Conservation (phyloP, 2,797 vertebrate species). For the Acomys russatus region DNA sequence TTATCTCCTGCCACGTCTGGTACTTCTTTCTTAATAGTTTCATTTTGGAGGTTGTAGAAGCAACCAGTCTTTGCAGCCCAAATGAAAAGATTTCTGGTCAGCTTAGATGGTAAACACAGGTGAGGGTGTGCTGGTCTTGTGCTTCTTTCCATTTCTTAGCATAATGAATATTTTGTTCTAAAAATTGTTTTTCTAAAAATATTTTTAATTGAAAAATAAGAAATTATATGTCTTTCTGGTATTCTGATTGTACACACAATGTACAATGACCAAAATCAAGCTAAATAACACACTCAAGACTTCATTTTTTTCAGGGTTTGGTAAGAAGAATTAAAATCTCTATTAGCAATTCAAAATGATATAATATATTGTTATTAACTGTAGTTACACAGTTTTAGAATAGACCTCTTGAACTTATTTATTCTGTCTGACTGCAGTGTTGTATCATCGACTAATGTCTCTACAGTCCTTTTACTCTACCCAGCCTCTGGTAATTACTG, state of each 20-base stretch:
- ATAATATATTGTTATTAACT: neutral
- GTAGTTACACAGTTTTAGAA: neutral
- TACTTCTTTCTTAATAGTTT: neutral
- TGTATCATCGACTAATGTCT: neutral
- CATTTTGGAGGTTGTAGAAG: neutral
- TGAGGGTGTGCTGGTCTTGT: neutral
- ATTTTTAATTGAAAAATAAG: neutral
- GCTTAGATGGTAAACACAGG: neutral
- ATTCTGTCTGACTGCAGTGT: neutral
- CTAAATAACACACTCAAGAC: neutral
- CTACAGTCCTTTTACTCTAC: neutral
- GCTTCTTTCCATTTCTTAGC: neutral
- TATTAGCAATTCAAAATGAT: neutral
- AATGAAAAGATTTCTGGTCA: neutral
- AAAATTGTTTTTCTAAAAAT: neutral
- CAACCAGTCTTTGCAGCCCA: neutral
- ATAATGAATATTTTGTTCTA: neutral
- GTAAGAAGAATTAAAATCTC: neutral
- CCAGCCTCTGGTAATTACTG: neutral
- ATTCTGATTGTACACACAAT: neutral
- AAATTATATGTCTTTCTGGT: neutral
- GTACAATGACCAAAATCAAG: neutral
- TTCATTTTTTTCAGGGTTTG: neutral
- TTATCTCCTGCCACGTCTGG: conserved; percentile 32
- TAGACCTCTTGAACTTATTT: neutral